phyloP scores from a whole-genome alignment of 2,797 vertebrate species.

The Periparus ater region DNA sequence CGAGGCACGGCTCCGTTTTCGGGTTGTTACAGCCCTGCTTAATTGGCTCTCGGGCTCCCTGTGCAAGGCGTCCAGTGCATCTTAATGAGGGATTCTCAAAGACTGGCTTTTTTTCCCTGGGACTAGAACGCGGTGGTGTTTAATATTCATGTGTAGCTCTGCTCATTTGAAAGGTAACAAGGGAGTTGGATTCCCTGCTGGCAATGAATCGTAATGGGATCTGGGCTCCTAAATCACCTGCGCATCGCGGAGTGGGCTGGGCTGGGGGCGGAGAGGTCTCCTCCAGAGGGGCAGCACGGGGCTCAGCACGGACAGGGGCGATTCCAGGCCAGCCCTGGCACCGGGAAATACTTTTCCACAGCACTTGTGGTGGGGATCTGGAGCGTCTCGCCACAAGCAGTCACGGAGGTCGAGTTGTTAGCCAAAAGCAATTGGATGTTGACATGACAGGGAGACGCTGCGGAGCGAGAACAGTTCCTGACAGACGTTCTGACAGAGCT shows the following conservation, averaged over 20 bases:
- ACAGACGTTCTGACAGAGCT: not conserved
- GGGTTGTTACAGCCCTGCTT: constrained; percentile 26
- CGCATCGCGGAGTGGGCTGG: not conserved
- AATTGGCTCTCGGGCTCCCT: constrained; percentile 55
- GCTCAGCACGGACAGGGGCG: not conserved
- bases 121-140: constrained; percentile 25
- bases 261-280: not conserved
- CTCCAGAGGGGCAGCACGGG: fast-evolving
- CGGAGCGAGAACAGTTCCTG: not conserved
- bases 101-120: constrained; percentile 23
- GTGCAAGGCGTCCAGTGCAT: constrained; percentile 43
- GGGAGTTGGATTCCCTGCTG: constrained; percentile 53
- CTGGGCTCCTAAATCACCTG: constrained; percentile 48
- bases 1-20: not conserved
- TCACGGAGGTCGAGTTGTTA: not conserved
- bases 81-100: constrained; percentile 64
- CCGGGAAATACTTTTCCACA: not conserved
- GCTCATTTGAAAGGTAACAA: constrained; percentile 54
- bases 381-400: not conserved
- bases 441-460: not conserved
- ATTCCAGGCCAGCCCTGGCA: not conserved
- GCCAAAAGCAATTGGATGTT: not conserved
- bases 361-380: fast-evolving
- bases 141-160: constrained; percentile 58
- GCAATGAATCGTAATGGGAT: constrained; percentile 12